Evolutionary conservation across 2,113 vertebrate genomes (phyloP).

Genomic region (Potamarius usumacintae): DNA sequence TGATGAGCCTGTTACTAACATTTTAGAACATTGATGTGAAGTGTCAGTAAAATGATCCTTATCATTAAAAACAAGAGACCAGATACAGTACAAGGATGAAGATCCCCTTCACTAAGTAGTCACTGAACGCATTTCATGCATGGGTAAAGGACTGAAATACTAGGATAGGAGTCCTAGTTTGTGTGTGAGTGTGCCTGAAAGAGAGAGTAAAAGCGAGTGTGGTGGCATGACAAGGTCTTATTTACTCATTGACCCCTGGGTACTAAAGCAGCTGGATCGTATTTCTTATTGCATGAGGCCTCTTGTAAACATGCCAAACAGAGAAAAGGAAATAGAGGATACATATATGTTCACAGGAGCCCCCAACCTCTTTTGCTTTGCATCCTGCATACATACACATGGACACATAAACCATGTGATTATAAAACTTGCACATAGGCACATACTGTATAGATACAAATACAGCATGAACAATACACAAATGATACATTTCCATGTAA

Average conservation of each 20-base stretch:
- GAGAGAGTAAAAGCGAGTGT: not conserved
- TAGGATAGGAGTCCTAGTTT: not conserved
- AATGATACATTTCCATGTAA: not conserved
- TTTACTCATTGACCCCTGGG: constrained; percentile 34
- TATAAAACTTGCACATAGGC: not conserved
- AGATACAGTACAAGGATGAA: not conserved
- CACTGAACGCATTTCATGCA: not conserved
- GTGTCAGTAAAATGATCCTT: not conserved
- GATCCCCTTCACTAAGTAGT: not conserved
- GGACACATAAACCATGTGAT: not conserved
- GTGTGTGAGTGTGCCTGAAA: not conserved
- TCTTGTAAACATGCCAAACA: constrained; percentile 33
- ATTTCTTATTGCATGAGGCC: constrained; percentile 42
- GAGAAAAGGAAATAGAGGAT: constrained; percentile 22
- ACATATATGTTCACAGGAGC: constrained; percentile 35
- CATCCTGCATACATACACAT: not conserved
- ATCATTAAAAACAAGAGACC: not conserved
- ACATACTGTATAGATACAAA: not conserved
- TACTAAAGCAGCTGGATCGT: constrained; percentile 32
- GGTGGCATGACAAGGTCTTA: not conserved
- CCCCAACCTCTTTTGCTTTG: constrained; percentile 20
- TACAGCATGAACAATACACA: not conserved
- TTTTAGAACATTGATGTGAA: not conserved
- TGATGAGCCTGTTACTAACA: not conserved
- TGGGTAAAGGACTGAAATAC: not conserved